A percentile compares a stretch with the other conserved stretches of the same genome.
Conservation (phyloP, 2,888 invertebrate genomes). For the Polydrusus pterygomalis region DNA sequence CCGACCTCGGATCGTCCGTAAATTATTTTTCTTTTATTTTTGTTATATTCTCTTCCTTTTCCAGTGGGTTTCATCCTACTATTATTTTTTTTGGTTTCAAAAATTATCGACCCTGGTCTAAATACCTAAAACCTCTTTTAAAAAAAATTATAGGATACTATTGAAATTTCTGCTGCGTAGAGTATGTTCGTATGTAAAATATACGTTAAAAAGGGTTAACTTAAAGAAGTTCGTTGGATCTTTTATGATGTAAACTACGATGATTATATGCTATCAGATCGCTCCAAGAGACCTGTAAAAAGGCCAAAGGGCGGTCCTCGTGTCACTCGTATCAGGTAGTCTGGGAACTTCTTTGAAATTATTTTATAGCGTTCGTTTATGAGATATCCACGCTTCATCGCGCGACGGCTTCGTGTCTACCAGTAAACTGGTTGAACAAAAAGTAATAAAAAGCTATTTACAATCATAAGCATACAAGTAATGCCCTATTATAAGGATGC, state of each 20-base stretch:
- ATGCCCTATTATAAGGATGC: no score
- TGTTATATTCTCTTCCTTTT: no score
- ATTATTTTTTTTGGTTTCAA: no score
- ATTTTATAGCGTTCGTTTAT: constrained; percentile 5
- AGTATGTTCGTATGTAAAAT: constrained; percentile 7
- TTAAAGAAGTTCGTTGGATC: constrained; percentile 39
- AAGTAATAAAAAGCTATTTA: neutral
- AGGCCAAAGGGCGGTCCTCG: constrained; percentile 37
- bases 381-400: constrained; percentile 34
- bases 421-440: constrained; percentile 5
- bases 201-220: constrained; percentile 41
- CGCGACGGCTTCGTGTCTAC: constrained; percentile 13
- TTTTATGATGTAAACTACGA: constrained; percentile 9
- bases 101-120: no score
- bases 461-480: neutral
- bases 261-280: constrained; percentile 37
- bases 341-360: constrained; percentile 27
- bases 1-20: no score
- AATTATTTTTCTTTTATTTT: no score
- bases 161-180: no score
- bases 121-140: no score
- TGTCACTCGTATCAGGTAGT: constrained; percentile 37
- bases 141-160: no score
- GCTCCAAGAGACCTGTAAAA: constrained; percentile 32
- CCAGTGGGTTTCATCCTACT: no score